These are phyloP conservation scores for Nomada fucata DNA, from an alignment of 2,888 invertebrate species.

Conservation along the genomic window DNA sequence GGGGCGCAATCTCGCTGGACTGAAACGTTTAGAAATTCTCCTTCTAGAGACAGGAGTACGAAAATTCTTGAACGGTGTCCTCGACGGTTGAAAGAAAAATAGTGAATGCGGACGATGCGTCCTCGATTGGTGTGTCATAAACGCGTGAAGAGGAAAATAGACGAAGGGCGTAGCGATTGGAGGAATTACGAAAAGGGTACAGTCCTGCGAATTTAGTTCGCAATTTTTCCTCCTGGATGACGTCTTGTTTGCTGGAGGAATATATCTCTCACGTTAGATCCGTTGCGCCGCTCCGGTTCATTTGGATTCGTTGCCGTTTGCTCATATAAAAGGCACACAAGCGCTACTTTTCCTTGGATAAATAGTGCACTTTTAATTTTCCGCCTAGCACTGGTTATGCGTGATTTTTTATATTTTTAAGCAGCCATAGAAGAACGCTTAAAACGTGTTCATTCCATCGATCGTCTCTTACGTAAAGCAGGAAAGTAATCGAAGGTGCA, in stretches of 20 bases:
- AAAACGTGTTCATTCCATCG: neutral
- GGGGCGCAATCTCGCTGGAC: too few relatives aligned
- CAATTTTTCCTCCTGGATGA: conserved; percentile 15
- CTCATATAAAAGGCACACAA: too few relatives aligned
- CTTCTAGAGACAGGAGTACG: too few relatives aligned
- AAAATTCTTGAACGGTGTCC: too few relatives aligned
- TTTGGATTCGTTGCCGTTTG: neutral
- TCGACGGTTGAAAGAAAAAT: too few relatives aligned
- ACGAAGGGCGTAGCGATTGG: too few relatives aligned
- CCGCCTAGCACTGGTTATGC: neutral
- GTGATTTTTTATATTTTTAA: too few relatives aligned
- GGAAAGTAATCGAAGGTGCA: neutral
- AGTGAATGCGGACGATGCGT: too few relatives aligned
- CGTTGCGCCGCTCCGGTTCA: neutral
- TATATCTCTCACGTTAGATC: neutral
- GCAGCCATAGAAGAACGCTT: neutral
- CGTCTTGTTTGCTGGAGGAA: neutral
- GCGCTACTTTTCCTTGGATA: too few relatives aligned
- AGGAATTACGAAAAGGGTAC: neutral
- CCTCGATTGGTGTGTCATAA: too few relatives aligned
- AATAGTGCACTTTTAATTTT: neutral
- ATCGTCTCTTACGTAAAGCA: conserved; percentile 1
- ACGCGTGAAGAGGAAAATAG: too few relatives aligned
- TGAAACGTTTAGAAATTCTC: too few relatives aligned
- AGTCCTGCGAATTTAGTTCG: neutral